Evolutionary conservation across 2,113 vertebrate genomes (phyloP).

Genomic region (Sisor rabdophorus): DNA sequence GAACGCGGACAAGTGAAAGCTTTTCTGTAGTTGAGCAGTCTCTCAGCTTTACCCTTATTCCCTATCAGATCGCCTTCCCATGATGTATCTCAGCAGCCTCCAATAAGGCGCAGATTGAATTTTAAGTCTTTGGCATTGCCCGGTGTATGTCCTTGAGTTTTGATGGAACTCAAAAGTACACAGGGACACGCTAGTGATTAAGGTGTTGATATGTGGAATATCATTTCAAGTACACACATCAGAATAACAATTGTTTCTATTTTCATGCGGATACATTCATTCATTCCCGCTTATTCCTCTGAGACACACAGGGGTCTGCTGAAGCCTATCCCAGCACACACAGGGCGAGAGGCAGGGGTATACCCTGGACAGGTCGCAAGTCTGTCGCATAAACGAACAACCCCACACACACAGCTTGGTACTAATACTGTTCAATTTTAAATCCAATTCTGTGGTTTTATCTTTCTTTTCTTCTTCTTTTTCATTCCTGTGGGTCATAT

Average conservation of each 20-base stretch:
- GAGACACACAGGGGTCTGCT: too few species aligned
- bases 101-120: slow-evolving; percentile 31
- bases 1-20: neutral
- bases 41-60: slow-evolving; percentile 22
- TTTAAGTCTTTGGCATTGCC: slow-evolving; percentile 24
- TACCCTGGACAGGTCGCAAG: too few species aligned
- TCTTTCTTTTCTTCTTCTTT: slow-evolving; percentile 4
- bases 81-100: slow-evolving; percentile 41
- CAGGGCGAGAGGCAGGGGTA: too few species aligned
- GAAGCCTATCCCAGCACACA: too few species aligned
- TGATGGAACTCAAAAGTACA: slow-evolving; percentile 2
- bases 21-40: slow-evolving; percentile 24
- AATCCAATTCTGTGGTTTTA: slow-evolving; percentile 25
- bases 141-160: slow-evolving; percentile 39
- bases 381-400: too few species aligned
- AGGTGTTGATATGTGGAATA: slow-evolving; percentile 10
- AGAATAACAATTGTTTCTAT: neutral
- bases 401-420: too few species aligned
- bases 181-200: neutral
- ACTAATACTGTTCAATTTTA: neutral
- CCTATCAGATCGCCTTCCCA: slow-evolving; percentile 22
- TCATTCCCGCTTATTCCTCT: too few species aligned
- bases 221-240: neutral
- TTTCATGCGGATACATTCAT: neutral
- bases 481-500: slow-evolving; percentile 26